Conservation (phyloP, 2,113 vertebrate species). For the Oriolus oriolus region DNA sequence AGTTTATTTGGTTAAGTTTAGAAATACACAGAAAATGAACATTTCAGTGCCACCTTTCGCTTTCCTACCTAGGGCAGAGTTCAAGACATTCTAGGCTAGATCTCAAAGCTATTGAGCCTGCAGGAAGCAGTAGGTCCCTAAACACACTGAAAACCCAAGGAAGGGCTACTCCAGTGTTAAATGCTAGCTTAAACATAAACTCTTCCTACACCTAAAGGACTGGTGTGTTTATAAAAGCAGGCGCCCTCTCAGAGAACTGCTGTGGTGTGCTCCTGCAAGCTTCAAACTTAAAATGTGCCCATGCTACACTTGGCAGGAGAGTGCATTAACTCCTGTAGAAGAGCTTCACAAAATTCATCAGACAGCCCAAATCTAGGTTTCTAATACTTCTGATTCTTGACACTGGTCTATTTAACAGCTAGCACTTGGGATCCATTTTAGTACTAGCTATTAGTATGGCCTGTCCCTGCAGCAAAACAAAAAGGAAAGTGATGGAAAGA, state of each 20-base stretch:
- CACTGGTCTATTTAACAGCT: background rate
- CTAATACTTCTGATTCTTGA: background rate
- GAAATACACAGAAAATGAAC: constrained; percentile 40
- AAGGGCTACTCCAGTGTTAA: background rate
- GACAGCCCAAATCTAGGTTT: background rate
- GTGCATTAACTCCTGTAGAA: background rate
- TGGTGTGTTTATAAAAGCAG: background rate
- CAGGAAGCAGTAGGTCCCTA: background rate
- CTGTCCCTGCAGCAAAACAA: background rate
- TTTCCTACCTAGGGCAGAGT: constrained; percentile 5
- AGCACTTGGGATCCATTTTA: background rate
- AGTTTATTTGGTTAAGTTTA: constrained; percentile 57
- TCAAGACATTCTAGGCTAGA: background rate
- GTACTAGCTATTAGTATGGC: background rate
- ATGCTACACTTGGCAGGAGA: background rate
- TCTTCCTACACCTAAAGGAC: background rate
- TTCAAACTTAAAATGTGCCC: background rate
- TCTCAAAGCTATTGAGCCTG: background rate
- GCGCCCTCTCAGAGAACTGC: background rate
- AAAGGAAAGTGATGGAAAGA: background rate
- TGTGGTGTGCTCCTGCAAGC: background rate
- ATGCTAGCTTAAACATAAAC: background rate
- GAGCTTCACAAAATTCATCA: background rate
- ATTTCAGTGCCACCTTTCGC: background rate
- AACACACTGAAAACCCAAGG: background rate